These are phyloP conservation scores for Drosophila simulans DNA, from an alignment of 1,140 invertebrate genomes.

Conservation along the genomic window DNA sequence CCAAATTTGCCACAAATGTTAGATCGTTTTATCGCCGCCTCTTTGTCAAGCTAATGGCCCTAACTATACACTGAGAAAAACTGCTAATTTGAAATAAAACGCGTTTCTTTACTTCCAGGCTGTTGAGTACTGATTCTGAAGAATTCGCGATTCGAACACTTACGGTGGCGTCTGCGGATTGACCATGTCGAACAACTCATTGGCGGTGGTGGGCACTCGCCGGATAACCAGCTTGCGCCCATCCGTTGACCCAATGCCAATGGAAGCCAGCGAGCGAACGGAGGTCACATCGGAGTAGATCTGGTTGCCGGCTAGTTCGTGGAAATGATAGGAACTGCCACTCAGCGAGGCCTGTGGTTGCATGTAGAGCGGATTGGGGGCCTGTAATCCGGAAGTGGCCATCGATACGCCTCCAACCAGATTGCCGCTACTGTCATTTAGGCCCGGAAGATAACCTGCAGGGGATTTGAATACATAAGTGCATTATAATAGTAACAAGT, in stretches of 20 bases:
- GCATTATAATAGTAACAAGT: background rate
- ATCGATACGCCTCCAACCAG: constrained; percentile 47
- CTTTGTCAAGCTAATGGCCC: constrained; percentile 59
- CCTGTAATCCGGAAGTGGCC: constrained; percentile 47
- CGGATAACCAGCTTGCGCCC: constrained; percentile 93
- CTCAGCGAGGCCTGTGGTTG: constrained; percentile 73
- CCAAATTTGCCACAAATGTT: constrained; percentile 68
- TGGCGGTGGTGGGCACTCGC: constrained; percentile 92
- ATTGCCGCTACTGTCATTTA: constrained; percentile 64
- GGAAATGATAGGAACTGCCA: constrained; percentile 84
- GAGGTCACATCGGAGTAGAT: constrained; percentile 88
- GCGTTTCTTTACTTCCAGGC: no score
- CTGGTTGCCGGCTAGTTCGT: constrained; percentile 82
- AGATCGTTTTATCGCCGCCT: constrained; percentile 50
- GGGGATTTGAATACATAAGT: background rate
- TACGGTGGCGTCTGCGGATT: constrained; percentile 92
- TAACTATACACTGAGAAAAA: constrained; percentile 18
- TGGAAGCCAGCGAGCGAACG: constrained; percentile 90
- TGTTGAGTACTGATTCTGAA: background rate
- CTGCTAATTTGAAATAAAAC: no score
- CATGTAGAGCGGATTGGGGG: constrained; percentile 70
- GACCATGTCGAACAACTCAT: constrained; percentile 92
- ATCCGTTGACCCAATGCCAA: constrained; percentile 93
- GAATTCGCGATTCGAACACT: constrained; percentile 84
- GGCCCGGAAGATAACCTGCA: constrained; percentile 63